phyloP scores from a whole-genome alignment of 2,113 vertebrate genomes.

The Leuciscus idus region DNA sequence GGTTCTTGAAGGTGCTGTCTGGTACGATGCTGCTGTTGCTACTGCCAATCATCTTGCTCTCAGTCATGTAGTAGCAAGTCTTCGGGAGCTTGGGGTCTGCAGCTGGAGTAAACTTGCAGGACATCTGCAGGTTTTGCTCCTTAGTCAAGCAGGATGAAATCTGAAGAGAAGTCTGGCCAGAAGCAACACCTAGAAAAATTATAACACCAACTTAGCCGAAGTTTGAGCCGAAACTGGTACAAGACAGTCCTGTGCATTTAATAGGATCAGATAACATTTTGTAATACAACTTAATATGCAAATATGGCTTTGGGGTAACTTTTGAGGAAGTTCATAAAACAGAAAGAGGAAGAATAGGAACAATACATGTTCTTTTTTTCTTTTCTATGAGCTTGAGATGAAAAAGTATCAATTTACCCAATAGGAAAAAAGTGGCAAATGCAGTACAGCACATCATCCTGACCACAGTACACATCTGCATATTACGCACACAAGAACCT shows the following conservation, averaged over 20 bases:
- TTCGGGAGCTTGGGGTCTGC: slow-evolving; percentile 43
- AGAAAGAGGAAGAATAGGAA: background rate
- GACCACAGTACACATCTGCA: slow-evolving; percentile 43
- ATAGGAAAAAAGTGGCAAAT: slow-evolving; percentile 64
- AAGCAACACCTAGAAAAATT: slow-evolving; percentile 63
- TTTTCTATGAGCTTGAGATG: background rate
- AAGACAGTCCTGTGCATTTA: background rate
- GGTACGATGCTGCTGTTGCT: slow-evolving; percentile 57
- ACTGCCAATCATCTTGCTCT: slow-evolving; percentile 66
- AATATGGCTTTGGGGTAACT: too few relatives aligned
- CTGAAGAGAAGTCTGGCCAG: slow-evolving; percentile 67
- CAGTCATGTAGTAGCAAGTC: slow-evolving; percentile 68
- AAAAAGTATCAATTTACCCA: slow-evolving; percentile 65
- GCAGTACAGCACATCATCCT: slow-evolving; percentile 64
- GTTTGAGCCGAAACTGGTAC: background rate
- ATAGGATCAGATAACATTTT: background rate
- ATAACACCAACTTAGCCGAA: background rate
- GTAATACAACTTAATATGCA: too few relatives aligned
- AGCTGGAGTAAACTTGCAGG: slow-evolving; percentile 66
- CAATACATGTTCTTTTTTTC: background rate
- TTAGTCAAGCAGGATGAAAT: slow-evolving; percentile 68
- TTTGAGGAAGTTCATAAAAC: too few relatives aligned
- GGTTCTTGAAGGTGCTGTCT: slow-evolving; percentile 66
- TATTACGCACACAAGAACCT: slow-evolving; percentile 16
- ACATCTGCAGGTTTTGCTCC: slow-evolving; percentile 69